Conservation (phyloP, 2,113 vertebrate genomes). For the Cyanoderma ruficeps region DNA sequence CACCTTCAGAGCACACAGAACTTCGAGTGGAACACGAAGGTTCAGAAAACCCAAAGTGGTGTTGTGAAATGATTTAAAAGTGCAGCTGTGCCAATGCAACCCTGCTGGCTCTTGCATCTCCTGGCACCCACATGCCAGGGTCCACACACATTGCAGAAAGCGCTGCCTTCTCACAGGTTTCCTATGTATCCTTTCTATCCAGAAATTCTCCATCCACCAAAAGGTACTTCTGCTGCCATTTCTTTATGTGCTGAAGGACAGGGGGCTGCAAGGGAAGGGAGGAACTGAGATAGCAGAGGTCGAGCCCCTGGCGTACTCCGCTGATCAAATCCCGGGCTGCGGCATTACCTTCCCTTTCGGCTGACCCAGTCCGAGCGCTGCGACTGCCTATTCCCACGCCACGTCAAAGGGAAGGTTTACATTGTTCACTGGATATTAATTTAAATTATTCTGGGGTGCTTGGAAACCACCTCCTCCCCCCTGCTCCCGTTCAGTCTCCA, state of each 20-base stretch:
- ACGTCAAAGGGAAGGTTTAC: conserved; percentile 61
- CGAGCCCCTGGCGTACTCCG: background rate
- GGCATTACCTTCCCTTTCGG: conserved; percentile 19
- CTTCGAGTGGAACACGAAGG: background rate
- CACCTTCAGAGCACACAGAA: background rate
- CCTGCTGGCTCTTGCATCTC: background rate
- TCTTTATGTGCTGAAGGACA: background rate
- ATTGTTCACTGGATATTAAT: conserved; percentile 70
- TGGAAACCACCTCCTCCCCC: conserved; percentile 48
- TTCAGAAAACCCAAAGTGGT: background rate
- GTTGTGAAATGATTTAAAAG: background rate
- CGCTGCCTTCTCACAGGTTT: rapidly evolving
- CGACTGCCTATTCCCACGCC: conserved; percentile 67
- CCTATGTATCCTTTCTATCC: background rate
- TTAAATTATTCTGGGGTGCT: conserved; percentile 62
- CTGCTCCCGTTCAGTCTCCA: background rate
- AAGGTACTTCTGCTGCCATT: background rate
- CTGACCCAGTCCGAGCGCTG: background rate
- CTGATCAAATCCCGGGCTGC: background rate
- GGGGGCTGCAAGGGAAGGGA: background rate
- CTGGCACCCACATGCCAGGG: rapidly evolving
- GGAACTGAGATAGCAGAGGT: conserved; percentile 35
- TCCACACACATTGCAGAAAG: rapidly evolving
- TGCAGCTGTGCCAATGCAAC: background rate
- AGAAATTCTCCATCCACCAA: background rate